Percentiles rank a stretch among this genome's conserved stretches.
phyloP scores from a whole-genome alignment of 2,797 vertebrate genomes.

The Pangasius djambal region DNA sequence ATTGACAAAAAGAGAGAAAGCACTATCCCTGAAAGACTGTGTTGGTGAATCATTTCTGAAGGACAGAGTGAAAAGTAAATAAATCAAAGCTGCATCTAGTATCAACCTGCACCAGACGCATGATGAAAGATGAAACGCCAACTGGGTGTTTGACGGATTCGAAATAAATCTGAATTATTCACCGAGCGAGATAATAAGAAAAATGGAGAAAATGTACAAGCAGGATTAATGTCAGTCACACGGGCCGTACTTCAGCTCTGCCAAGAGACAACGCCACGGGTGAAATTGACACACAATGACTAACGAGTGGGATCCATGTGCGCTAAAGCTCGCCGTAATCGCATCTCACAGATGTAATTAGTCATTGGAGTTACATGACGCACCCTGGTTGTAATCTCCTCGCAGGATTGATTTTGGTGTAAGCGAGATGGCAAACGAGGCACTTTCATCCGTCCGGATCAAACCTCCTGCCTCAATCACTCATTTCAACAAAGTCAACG shows the following conservation, averaged over 20 bases:
- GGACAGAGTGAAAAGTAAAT: conserved; percentile 40
- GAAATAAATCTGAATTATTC: conserved; percentile 50
- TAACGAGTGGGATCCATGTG: conserved; percentile 74
- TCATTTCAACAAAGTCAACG: conserved; percentile 58
- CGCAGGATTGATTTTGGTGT: conserved; percentile 63
- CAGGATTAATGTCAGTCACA: conserved; percentile 68
- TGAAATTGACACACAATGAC: conserved; percentile 75
- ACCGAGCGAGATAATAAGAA: conserved; percentile 33
- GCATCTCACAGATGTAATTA: conserved; percentile 83
- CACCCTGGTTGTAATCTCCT: conserved; percentile 54
- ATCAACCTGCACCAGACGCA: conserved; percentile 38
- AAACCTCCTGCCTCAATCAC: conserved; percentile 47
- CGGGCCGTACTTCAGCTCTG: conserved; percentile 43
- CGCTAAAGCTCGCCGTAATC: conserved; percentile 78
- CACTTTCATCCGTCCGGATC: conserved; percentile 46
- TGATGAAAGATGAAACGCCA: conserved; percentile 41
- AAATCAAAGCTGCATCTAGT: conserved; percentile 44
- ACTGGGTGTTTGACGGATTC: conserved; percentile 10
- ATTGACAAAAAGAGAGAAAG: conserved; percentile 38
- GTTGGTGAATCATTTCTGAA: conserved; percentile 39
- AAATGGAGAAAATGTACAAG: conserved; percentile 45
- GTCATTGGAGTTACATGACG: conserved; percentile 69
- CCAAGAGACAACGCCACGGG: conserved; percentile 62
- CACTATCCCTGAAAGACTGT: conserved; percentile 15
- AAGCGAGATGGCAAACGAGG: conserved; percentile 43